These are phyloP conservation scores for Amphimedon queenslandica DNA, from an alignment of 37 sponge, comb jelly and placozoan genomes.

Conservation along the genomic window DNA sequence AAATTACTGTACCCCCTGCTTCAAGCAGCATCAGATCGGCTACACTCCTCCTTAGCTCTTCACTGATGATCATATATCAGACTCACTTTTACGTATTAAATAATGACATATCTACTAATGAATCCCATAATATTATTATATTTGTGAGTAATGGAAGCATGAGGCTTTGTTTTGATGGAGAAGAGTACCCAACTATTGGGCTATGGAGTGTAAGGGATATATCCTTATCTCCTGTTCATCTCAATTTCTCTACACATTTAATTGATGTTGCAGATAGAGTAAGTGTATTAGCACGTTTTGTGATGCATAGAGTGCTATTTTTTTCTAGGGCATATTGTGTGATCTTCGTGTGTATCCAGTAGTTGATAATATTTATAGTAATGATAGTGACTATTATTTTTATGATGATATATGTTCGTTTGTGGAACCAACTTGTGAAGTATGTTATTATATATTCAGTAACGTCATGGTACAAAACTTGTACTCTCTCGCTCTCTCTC, in stretches of 20 bases:
- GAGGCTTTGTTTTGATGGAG: conserved; percentile 52
- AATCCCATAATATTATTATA: conserved; percentile 20
- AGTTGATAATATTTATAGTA: not conserved
- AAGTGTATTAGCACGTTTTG: no score
- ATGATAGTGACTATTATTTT: no score
- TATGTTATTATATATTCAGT: not conserved
- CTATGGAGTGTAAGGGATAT: not conserved
- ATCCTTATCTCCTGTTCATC: not conserved
- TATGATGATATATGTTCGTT: not conserved
- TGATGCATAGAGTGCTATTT: no score
- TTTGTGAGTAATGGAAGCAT: conserved; percentile 33
- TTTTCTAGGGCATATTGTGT: not conserved
- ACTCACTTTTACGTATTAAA: conserved; percentile 10
- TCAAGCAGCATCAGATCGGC: not conserved
- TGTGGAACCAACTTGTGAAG: not conserved
- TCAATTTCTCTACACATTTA: conserved; percentile 20
- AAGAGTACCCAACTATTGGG: not conserved
- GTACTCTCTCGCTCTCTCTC: no score
- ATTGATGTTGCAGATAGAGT: not conserved
- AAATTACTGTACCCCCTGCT: not conserved
- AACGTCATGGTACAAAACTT: not conserved
- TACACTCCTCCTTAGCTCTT: conserved; percentile 17
- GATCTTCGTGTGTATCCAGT: not conserved
- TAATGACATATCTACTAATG: conserved; percentile 10
- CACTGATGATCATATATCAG: conserved; percentile 16